Evolutionary conservation across 2,888 invertebrate genomes (phyloP).

Genomic region (Temnothorax unifasciatus): DNA sequence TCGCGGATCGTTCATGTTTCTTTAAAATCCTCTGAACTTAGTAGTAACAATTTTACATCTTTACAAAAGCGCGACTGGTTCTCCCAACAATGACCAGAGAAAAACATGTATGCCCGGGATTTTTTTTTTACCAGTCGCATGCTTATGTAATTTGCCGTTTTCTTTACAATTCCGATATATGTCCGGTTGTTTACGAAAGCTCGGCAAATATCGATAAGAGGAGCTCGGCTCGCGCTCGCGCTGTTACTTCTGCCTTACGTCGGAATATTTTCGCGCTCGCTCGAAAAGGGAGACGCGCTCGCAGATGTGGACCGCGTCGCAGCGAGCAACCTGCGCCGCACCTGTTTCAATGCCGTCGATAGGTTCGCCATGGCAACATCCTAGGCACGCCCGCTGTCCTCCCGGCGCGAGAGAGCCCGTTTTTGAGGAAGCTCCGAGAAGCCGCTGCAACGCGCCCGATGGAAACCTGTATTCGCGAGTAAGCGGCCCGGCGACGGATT

Average conservation of each 20-base stretch:
- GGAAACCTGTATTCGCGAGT: slow-evolving; percentile 42
- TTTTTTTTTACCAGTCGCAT: not conserved
- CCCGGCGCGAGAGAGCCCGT: slow-evolving; percentile 26
- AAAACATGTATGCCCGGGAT: not conserved
- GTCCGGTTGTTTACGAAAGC: slow-evolving; percentile 8
- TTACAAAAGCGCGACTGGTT: not conserved
- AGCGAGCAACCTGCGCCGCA: slow-evolving; percentile 58
- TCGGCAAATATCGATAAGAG: slow-evolving; percentile 24
- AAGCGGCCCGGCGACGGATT: slow-evolving; percentile 13
- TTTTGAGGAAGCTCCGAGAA: slow-evolving; percentile 51
- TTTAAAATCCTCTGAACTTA: not conserved
- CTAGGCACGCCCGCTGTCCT: slow-evolving; percentile 63
- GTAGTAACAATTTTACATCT: slow-evolving; percentile 11
- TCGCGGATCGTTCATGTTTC: slow-evolving; percentile 17
- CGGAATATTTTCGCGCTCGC: not conserved
- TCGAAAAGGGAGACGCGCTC: not conserved
- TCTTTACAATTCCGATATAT: slow-evolving; percentile 26
- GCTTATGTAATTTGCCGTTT: slow-evolving; percentile 26
- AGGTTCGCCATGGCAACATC: slow-evolving; percentile 59
- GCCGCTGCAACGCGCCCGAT: slow-evolving; percentile 6
- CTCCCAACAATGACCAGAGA: slow-evolving; percentile 1
- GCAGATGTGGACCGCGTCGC: slow-evolving; percentile 30
- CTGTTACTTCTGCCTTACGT: not conserved
- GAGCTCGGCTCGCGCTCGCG: not conserved
- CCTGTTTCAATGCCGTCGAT: slow-evolving; percentile 68